phyloP scores from a whole-genome alignment of 1,140 invertebrate genomes.

The Drosophila pseudoobscura region DNA sequence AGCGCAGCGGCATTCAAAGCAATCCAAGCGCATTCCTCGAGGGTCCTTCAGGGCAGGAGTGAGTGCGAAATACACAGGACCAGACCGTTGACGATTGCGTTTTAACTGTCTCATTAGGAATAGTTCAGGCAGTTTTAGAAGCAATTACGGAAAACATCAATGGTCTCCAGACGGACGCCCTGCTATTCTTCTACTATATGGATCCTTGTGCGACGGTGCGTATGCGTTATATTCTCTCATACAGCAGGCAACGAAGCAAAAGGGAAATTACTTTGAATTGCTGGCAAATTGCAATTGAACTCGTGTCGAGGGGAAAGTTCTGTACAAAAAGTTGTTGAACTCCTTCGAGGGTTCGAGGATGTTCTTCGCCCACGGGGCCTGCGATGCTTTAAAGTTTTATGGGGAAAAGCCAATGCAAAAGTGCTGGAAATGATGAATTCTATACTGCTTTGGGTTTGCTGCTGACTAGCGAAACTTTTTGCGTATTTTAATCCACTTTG shows the following conservation, averaged over 20 bases:
- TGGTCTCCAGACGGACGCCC: not conserved
- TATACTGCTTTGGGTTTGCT: too few species aligned
- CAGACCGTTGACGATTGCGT: constrained; percentile 38
- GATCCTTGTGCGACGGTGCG: constrained; percentile 29
- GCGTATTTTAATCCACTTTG: too few species aligned
- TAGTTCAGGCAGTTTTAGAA: constrained; percentile 48
- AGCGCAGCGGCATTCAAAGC: constrained; percentile 56
- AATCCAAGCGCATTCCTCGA: constrained; percentile 51
- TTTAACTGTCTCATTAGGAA: constrained; percentile 66
- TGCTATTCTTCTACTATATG: not conserved
- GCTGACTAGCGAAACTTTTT: too few species aligned
- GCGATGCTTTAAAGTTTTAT: constrained; percentile 8
- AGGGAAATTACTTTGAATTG: constrained; percentile 22
- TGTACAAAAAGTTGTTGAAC: constrained; percentile 34
- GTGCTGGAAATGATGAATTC: too few species aligned
- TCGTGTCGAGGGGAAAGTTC: not conserved
- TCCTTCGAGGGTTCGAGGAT: not conserved
- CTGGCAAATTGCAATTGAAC: constrained; percentile 51
- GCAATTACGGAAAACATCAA: constrained; percentile 12
- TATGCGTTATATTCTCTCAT: constrained; percentile 63
- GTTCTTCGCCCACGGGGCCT: constrained; percentile 1
- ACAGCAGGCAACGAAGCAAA: constrained; percentile 25
- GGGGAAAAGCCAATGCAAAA: too few species aligned
- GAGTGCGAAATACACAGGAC: constrained; percentile 2
- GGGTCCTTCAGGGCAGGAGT: constrained; percentile 17